A percentile compares a stretch with the other conserved stretches of the same genome.
These are phyloP conservation scores for Pachydiplax longipennis DNA, from an alignment of 2,888 invertebrate genomes.

Conservation along the genomic window DNA sequence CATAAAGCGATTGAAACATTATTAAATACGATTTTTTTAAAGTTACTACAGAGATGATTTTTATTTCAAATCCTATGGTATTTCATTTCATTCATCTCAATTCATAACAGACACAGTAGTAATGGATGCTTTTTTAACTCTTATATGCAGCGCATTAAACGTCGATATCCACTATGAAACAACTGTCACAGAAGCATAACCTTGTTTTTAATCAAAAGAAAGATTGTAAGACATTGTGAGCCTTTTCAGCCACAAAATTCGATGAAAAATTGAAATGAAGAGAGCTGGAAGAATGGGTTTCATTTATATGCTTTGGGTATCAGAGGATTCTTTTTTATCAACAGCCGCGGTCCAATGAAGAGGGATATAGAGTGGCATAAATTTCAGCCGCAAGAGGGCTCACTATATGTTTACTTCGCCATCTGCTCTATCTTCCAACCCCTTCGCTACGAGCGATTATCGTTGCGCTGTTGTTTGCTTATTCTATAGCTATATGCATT, in stretches of 20 bases:
- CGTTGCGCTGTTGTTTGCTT: conserved; percentile 6
- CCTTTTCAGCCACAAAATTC: not conserved
- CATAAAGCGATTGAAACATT: too few relatives aligned
- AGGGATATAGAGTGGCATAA: conserved; percentile 3
- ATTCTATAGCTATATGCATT: conserved; percentile 14
- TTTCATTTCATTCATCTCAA: too few relatives aligned
- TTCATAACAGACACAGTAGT: too few relatives aligned
- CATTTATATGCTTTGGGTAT: not conserved
- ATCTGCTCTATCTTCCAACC: not conserved
- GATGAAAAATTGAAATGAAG: not conserved
- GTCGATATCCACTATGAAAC: too few relatives aligned
- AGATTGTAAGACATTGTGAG: not conserved
- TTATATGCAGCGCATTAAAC: too few relatives aligned
- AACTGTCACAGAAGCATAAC: too few relatives aligned
- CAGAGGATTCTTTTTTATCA: not conserved
- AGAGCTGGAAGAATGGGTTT: not conserved
- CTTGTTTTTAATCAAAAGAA: not conserved
- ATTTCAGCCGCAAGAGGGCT: not conserved
- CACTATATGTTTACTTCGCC: not conserved
- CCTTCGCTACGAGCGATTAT: conserved; percentile 9
- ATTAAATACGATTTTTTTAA: too few relatives aligned
- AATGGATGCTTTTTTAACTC: too few relatives aligned
- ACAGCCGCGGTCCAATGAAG: not conserved
- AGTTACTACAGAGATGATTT: too few relatives aligned
- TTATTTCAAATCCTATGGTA: too few relatives aligned